Base-by-base conservation (phyloP, 2,113 vertebrate genomes). In the Hypomesus transpacificus region DNA sequence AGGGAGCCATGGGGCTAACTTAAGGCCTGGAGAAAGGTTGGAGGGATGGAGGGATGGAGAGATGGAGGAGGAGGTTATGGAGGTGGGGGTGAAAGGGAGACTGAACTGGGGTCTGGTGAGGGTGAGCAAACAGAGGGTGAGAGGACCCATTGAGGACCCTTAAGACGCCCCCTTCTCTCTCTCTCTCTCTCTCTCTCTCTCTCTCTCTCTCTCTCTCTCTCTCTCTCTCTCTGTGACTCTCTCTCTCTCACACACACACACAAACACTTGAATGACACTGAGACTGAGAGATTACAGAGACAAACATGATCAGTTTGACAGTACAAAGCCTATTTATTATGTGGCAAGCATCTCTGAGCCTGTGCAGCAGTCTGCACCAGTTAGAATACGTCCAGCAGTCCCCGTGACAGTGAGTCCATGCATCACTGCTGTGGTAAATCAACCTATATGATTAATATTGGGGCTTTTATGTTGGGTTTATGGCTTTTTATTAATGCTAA, bases 111-210 rank as follows among this genome's bases (percentile, higher is more conserved):
- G 75, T 76, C 80, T 82, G 78, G 78, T 82, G 66, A 69, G 77
- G 77, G 72, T 75, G 84, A 82, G 81, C 84, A 86, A 85, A 85
- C 75, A 86, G 26, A 60, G 73, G 77, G 75, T 80, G 79, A 87
- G 86, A 86, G 79, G 79, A 72, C 66, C 81, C 18, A 82, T 81
- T 82, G 80, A 86, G 76, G 75, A 65, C 76, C 22, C 70, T 54
- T 51, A 54, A 21, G 51, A 52, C 17, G 21, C 34, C 58, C 31
- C 50, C 14, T 75, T 28, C 20, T 39, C 52, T 18, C 1, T 7
- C 6, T 18, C 58, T 28, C 75, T 54, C 71, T 20, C 31, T 56
- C 1, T 22, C 70, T 59, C 62, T 24, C 0, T 18, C 56, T 18
- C 22, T 7, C 28, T 53, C 52, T 70, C 21, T 14, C 62, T 34